Conservation (phyloP, 2,113 vertebrate genomes). For the Monarcha castaneiventris region DNA sequence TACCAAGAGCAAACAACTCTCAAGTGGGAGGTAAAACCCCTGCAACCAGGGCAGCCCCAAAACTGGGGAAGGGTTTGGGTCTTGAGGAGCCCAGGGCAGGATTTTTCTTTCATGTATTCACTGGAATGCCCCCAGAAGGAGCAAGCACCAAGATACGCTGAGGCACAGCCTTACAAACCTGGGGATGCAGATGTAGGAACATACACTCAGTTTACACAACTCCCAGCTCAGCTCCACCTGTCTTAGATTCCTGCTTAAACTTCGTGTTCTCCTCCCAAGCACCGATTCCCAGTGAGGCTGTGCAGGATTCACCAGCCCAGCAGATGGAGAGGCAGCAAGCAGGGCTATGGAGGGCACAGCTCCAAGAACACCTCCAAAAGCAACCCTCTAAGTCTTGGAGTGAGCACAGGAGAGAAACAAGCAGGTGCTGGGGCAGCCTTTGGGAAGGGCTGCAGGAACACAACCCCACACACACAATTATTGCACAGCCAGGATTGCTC, state of each 20-base stretch:
- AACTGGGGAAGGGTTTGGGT: background rate
- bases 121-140: background rate
- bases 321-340: background rate
- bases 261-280: background rate
- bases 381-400: background rate
- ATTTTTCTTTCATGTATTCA: background rate
- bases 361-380: background rate
- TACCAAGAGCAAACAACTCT: background rate
- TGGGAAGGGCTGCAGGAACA: background rate
- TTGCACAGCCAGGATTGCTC: fast-evolving
- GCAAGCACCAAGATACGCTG: background rate
- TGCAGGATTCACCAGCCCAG: background rate
- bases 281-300: background rate
- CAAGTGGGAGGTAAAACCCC: background rate
- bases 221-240: background rate
- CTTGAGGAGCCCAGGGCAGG: background rate
- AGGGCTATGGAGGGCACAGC: background rate
- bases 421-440: background rate
- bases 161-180: background rate
- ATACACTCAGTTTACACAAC: too few relatives aligned
- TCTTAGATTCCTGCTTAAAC: background rate
- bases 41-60: background rate
- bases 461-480: background rate
- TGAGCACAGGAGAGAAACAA: background rate
- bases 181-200: background rate